phyloP scores from a whole-genome alignment of 2,797 vertebrate genomes.

The Dendrocincla tyrannina region DNA sequence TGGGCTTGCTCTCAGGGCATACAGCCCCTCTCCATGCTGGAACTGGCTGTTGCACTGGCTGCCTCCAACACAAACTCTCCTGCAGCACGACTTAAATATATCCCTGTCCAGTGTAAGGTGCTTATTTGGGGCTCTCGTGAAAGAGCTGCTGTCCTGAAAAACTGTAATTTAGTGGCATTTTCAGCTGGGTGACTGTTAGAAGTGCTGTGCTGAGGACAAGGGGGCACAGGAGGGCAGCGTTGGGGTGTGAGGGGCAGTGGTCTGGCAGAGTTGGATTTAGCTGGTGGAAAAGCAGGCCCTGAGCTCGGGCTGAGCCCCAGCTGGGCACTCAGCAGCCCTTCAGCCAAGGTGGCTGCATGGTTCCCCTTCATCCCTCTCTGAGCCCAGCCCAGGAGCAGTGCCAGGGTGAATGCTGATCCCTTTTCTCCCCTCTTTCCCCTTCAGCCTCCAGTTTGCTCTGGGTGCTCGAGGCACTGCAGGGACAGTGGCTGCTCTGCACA shows the following conservation, averaged over 20 bases:
- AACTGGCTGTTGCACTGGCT: background rate
- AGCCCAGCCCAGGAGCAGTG: background rate
- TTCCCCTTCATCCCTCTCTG: background rate
- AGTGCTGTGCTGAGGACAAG: background rate
- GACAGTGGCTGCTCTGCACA: fast-evolving
- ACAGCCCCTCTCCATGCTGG: background rate
- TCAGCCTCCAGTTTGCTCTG: background rate
- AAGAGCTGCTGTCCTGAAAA: background rate
- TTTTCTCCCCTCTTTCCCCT: background rate
- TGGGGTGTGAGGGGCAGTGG: background rate
- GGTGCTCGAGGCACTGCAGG: background rate
- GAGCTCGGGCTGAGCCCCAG: background rate
- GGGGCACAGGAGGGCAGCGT: fast-evolving
- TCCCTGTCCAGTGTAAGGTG: background rate
- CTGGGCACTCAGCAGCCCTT: background rate
- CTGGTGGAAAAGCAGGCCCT: background rate
- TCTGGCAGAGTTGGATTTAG: background rate
- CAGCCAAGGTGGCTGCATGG: fast-evolving
- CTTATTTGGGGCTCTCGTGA: background rate
- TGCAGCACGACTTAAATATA: background rate
- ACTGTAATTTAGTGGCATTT: slow-evolving; percentile 6
- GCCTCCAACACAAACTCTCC: background rate
- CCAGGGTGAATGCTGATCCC: background rate
- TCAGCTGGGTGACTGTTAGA: background rate
- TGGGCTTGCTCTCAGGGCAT: background rate